Evolutionary conservation across 2,113 vertebrate genomes (phyloP), one percentile per base, ranked within the genome.

Genomic region (Morphnarchus princeps): DNA sequence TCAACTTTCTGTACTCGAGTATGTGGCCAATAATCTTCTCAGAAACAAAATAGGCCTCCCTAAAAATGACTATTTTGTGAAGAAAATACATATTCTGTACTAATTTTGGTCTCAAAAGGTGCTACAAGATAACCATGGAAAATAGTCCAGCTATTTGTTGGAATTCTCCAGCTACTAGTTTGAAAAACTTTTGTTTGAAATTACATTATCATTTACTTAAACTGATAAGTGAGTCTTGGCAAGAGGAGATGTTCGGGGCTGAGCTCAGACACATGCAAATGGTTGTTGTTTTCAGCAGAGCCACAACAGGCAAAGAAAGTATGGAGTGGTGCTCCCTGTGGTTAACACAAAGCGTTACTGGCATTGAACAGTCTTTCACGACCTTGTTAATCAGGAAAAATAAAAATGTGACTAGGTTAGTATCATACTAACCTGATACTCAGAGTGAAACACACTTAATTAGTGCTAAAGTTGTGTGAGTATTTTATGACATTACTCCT

Each of bases 101-200:
- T 81, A 74, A 52, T 54, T 50, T 85, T 89, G 12, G 31, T 95
- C 65, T 88, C 1, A 1, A 43, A 55, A 88, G 52, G 25, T 84
- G 54, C 59, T 96, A 20, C 82, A 81, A 71, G 66, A 66, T 93
- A 95, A 80, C 72, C 18, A 54, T 76, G 16, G 38, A 88, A 84
- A 84, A 69, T 47, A 78, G 78, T 78, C 61, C 50, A 82, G 62
- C 32, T 90, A 28, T 94, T 88, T 85, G 67, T 89, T 97, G 93
- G 94, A 91, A 91, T 67, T 85, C 11, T 80, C 70, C 84, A 92
- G 50, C 79, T 90, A 87, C 89, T 82, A 87, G 67, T 95, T 94
- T 42, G 50, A 74, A 91, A 52, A 95, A 82, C 77, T 66, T 97
- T 88, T 97, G 92, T 95, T 96, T 95, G 87, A 96, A 96, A 96